phyloP scores from a whole-genome alignment of 2,888 invertebrate genomes.

The Microctonus aethiopoides region DNA sequence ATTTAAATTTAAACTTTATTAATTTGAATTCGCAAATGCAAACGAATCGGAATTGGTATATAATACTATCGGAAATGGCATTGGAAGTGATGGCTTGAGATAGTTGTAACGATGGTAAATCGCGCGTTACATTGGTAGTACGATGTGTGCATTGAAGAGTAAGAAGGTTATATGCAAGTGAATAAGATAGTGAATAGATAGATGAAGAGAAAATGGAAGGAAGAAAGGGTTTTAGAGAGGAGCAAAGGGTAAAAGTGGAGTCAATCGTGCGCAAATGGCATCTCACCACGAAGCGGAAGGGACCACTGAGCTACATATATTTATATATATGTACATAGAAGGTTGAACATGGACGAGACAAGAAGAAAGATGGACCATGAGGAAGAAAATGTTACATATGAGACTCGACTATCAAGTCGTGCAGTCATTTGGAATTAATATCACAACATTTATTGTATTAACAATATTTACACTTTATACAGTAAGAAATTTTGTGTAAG shows the following conservation, averaged over 20 bases:
- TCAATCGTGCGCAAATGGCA: conserved; percentile 19
- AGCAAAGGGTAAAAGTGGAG: conserved; percentile 32
- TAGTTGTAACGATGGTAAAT: neutral
- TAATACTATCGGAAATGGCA: conserved; percentile 1
- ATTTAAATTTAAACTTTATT: neutral
- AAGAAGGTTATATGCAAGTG: neutral
- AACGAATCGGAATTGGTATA: conserved; percentile 9
- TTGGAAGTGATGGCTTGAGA: neutral
- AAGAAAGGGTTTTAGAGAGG: conserved; percentile 34
- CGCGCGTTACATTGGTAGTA: neutral
- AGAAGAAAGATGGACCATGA: neutral
- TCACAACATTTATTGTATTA: conserved; percentile 13
- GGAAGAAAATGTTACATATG: conserved; percentile 32
- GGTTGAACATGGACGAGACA: neutral
- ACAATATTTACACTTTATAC: too few species aligned
- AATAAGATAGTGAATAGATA: conserved; percentile 1
- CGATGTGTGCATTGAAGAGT: neutral
- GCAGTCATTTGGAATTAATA: conserved; percentile 41
- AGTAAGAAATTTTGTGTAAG: too few species aligned
- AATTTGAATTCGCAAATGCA: conserved; percentile 11
- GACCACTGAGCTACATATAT: neutral
- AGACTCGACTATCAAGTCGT: conserved; percentile 50
- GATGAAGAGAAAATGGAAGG: conserved; percentile 32
- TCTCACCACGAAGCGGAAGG: neutral
- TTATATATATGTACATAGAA: neutral